phyloP scores from a whole-genome alignment of 2,888 invertebrate species.

The Periphyllus acericola region DNA sequence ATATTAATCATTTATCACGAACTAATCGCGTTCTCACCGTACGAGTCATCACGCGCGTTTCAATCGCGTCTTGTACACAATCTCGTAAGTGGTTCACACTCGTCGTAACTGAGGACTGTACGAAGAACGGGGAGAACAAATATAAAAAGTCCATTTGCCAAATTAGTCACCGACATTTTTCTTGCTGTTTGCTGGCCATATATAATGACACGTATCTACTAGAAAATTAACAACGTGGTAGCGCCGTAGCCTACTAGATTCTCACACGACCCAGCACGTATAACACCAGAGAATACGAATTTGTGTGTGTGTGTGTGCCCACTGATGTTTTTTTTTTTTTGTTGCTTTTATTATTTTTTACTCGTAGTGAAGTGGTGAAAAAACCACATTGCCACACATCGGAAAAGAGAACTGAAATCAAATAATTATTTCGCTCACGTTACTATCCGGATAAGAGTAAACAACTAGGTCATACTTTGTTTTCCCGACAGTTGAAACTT shows the following conservation, averaged over 20 bases:
- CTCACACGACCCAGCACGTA: neutral
- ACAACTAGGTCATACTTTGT: slow-evolving; percentile 53
- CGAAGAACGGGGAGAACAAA: neutral
- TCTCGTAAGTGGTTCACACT: neutral
- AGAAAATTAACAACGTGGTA: too few relatives aligned
- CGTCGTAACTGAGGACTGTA: neutral
- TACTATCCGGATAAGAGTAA: slow-evolving; percentile 41
- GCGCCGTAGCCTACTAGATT: too few relatives aligned
- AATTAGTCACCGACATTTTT: neutral
- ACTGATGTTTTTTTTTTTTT: neutral
- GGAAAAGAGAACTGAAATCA: neutral
- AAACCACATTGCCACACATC: neutral
- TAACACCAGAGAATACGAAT: neutral
- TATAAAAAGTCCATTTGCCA: neutral
- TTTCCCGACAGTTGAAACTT: slow-evolving; percentile 41
- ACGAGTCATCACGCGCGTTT: neutral
- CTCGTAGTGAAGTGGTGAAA: neutral
- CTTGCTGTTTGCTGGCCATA: too few relatives aligned
- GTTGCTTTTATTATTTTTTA: neutral
- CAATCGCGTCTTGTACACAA: neutral
- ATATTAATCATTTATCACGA: too few relatives aligned
- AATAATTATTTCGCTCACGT: slow-evolving; percentile 56
- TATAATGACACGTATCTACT: neutral
- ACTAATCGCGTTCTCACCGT: neutral
- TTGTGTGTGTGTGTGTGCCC: neutral